Base-by-base conservation (phyloP, 2,888 invertebrate species). In the Ctenicera cuprea region DNA sequence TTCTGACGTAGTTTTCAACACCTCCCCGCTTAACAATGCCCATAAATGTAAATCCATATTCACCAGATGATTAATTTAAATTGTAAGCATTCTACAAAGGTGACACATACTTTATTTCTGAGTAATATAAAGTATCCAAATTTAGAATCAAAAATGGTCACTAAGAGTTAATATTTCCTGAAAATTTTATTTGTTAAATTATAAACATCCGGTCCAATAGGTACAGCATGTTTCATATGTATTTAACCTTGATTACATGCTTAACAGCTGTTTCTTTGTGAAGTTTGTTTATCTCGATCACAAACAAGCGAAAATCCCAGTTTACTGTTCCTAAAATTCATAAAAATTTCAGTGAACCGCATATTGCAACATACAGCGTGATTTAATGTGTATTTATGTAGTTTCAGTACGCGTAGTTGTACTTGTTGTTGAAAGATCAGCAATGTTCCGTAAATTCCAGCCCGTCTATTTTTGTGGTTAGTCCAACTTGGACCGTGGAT, bases 361-460 rank as follows among this genome's bases (percentile, higher is more conserved):
- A 9, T 9, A 9, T 33, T 33, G 33, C 48, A 18, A 48, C 9
- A 48, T 16, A 48, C 14, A 26, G 9, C 16, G 1, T 48, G 9
- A 16, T 41, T 41, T 14, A 14, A 3, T n/a, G 11, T 14, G 14
- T 16, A 45, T 45, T 38, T 59, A n/a, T 61, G 45, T 16, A 43
- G 41, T 62, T 64, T 45, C n/a, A 18, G 18, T 33, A 48, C 50
- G 64, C 45, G 12, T 62, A 62, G 38, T 48, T 62, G 62, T 62
- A 43, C 20, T 43, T 22, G 59, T 45, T 50, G 64, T 33, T 50
- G 50, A 64, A 33, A 48, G 64, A 48, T 64, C 50, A 20, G 41
- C 62, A 20, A 38, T 54, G 63, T 71, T 57, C 70, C 70, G 63
- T 73, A 75, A 71, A 77, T 77, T 77, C 76, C 76, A 69, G 67